Percentiles rank a stretch among this genome's conserved stretches.
Evolutionary conservation across 2,113 vertebrate species (phyloP).

Genomic region (Potamarius usumacintae): DNA sequence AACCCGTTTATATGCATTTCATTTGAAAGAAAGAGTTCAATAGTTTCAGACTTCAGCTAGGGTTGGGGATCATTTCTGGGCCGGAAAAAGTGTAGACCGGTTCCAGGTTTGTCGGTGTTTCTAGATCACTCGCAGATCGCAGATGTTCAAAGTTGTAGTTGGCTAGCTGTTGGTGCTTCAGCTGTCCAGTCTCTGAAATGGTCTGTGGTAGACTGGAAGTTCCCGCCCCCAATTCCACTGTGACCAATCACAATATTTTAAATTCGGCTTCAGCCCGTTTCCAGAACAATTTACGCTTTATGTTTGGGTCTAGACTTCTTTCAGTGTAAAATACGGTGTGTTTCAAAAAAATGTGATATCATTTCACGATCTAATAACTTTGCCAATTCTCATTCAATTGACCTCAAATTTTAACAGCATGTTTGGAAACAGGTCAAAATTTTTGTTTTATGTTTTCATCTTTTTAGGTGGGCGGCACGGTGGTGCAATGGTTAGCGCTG

Average conservation of each 20-base stretch:
- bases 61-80: neutral
- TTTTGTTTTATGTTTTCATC: too few species aligned
- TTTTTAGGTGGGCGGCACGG: too few species aligned
- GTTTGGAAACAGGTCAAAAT: too few species aligned
- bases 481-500: too few species aligned
- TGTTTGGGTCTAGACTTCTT: neutral
- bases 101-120: neutral
- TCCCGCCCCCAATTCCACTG: neutral
- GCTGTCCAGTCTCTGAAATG: constrained; percentile 1
- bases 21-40: neutral
- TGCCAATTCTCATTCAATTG: too few species aligned
- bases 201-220: neutral
- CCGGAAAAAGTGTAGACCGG: neutral
- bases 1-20: neutral
- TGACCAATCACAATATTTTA: neutral
- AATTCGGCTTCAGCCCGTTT: neutral
- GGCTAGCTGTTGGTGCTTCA: neutral
- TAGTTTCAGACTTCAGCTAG: neutral
- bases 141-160: neutral
- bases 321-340: too few species aligned
- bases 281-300: neutral
- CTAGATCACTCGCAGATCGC: neutral
- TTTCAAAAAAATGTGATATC: too few species aligned
- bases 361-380: too few species aligned
- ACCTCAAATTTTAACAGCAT: too few species aligned